Conservation (phyloP, 2,888 invertebrate species). For the Agrenia bidenticulata region DNA sequence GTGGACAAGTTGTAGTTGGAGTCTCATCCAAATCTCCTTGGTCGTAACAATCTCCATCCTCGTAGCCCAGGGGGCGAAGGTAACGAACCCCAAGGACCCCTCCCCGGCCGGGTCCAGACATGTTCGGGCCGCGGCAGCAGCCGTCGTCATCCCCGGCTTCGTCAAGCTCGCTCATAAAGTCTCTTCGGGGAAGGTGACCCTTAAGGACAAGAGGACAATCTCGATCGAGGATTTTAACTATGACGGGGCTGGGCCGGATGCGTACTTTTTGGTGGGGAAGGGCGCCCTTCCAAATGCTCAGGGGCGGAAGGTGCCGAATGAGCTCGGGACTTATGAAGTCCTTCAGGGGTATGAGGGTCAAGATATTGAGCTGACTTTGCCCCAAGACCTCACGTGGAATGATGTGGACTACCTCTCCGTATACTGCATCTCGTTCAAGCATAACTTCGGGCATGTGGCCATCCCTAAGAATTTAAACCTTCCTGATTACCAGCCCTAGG, state of each 20-base stretch:
- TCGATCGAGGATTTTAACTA: slow-evolving; percentile 37
- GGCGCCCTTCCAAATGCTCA: slow-evolving; percentile 31
- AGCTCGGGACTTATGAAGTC: slow-evolving; percentile 62
- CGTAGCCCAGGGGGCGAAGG: not conserved
- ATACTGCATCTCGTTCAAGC: slow-evolving; percentile 85
- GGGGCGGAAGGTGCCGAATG: slow-evolving; percentile 41
- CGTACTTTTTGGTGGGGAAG: slow-evolving; percentile 44
- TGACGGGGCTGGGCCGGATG: slow-evolving; percentile 46
- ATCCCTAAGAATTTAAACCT: slow-evolving; percentile 86
- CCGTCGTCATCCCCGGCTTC: slow-evolving; percentile 35
- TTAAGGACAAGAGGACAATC: slow-evolving; percentile 40
- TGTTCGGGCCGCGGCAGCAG: slow-evolving; percentile 12
- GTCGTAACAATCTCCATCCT: not conserved
- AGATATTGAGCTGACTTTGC: slow-evolving; percentile 85
- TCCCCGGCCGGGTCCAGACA: not conserved
- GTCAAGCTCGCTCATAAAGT: slow-evolving; percentile 43
- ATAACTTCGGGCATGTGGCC: slow-evolving; percentile 86
- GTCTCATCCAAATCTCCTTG: not conserved
- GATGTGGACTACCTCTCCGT: slow-evolving; percentile 89
- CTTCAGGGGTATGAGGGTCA: slow-evolving; percentile 84
- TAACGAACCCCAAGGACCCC: slow-evolving; percentile 9
- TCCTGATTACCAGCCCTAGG: slow-evolving; percentile 58
- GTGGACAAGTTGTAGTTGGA: not conserved
- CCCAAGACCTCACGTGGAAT: slow-evolving; percentile 78
- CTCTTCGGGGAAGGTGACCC: slow-evolving; percentile 36